Evolutionary conservation across 2,113 vertebrate species (phyloP), one percentile per base, ranked within the genome.

Genomic region (Gasterosteus nipponicus): DNA sequence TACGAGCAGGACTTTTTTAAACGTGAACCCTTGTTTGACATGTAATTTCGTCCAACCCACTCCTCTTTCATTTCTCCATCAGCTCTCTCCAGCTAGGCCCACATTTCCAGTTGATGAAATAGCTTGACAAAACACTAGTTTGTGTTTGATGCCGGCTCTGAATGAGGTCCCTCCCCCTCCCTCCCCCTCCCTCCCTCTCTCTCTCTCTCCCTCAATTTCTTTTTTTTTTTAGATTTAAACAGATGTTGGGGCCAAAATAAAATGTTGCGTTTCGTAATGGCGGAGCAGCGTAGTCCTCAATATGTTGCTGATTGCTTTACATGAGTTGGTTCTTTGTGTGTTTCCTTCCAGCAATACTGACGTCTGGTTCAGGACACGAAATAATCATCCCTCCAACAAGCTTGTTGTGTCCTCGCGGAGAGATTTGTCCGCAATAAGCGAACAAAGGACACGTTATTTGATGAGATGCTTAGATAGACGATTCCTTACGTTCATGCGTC

Each of bases 21-120:
- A 94, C 68, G 91, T 91, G 92, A 91, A 93, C 93, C 93, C 92
- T 94, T 92, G 90, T 94, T 90, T 94, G 94, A 94, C 93, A 93
- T 91, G 89, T 94, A 92, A 94, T 94, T 94, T 94, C 89, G 92
- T 93, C 92, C 93, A 93, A 86, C 94, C 94, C 94, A 94, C 94
- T 95, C 93, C 91, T 93, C 90, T 91, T 92, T 92, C 85, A 92
- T 93, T 92, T 89, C 91, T 91, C 88, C 91, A 91, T 93, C 92
- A 93, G 91, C 89, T 88, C 90, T 86, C 89, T 87, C 85, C 83
- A 91, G 92, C 90, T 84, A 84, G 82, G 82, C 85, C 88, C 86
- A 87, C 85, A 91, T 92, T 92, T 91, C 87, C 89, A 80, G 86
- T 89, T 89, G 80, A 88, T 86, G 81, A 91, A 92, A 92, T 87